Conservation (phyloP, 2,888 invertebrate species). For the Hybos culiciformis region DNA sequence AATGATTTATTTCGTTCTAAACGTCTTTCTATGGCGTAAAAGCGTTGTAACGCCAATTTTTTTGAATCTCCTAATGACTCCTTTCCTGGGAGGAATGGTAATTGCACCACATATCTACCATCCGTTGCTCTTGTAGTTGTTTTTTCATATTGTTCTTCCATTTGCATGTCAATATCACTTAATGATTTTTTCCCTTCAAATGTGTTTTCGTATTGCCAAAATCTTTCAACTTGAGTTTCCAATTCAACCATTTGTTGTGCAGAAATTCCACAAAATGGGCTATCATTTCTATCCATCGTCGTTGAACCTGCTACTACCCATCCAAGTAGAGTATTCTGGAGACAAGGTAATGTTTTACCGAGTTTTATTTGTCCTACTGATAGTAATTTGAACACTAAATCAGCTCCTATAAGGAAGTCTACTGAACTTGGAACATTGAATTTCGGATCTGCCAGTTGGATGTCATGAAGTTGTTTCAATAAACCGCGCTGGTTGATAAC, state of each 20-base stretch:
- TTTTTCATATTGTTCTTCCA: slow-evolving; percentile 6
- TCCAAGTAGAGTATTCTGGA: slow-evolving; percentile 12
- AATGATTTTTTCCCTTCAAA: slow-evolving; percentile 2
- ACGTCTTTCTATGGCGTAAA: not conserved
- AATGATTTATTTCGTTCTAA: not conserved
- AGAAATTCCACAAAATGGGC: too few species aligned
- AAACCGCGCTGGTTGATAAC: too few species aligned
- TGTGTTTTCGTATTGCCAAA: slow-evolving; percentile 12
- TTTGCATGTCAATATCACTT: too few species aligned
- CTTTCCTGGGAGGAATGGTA: slow-evolving; percentile 4
- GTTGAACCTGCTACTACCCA: slow-evolving; percentile 9
- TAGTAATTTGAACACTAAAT: slow-evolving; percentile 12
- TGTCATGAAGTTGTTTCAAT: not conserved
- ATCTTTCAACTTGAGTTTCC: too few species aligned
- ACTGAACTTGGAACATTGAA: not conserved
- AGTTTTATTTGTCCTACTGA: slow-evolving; percentile 12
- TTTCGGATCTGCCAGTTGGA: not conserved
- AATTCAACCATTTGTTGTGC: too few species aligned
- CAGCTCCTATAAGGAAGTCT: not conserved
- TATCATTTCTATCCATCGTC: too few species aligned
- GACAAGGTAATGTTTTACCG: slow-evolving; percentile 7
- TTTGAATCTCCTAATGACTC: not conserved
- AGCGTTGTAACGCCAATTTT: not conserved
- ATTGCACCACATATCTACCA: slow-evolving; percentile 10
- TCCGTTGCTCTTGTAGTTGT: too few species aligned